A percentile compares a stretch with the other conserved stretches of the same genome.
phyloP scores from a whole-genome alignment of 2,888 invertebrate genomes.

The Prenolepis imparis region DNA sequence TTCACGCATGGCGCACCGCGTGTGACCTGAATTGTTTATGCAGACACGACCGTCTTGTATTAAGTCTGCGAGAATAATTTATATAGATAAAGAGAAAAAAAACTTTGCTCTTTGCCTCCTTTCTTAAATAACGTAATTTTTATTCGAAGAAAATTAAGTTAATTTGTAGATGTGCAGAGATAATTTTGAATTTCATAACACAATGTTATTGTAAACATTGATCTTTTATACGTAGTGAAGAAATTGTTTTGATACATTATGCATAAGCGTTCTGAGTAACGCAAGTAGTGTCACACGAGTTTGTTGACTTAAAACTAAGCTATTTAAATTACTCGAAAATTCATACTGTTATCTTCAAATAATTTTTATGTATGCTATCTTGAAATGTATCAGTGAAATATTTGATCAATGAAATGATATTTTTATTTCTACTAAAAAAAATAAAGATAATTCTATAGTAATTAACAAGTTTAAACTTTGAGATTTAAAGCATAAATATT shows the following conservation, averaged over 20 bases:
- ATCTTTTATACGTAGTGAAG: neutral
- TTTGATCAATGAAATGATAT: neutral
- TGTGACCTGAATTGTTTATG: slow-evolving; percentile 51
- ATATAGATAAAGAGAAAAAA: neutral
- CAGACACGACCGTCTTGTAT: slow-evolving; percentile 8
- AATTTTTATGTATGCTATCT: neutral
- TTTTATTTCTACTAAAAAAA: neutral
- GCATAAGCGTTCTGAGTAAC: neutral
- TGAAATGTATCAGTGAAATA: neutral
- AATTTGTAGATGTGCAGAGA: neutral
- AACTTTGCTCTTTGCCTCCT: neutral
- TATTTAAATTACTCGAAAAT: neutral
- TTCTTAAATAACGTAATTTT: neutral
- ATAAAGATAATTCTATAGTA: neutral
- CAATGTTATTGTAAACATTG: slow-evolving; percentile 32
- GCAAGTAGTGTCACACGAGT: neutral
- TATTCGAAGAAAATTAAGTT: slow-evolving; percentile 12
- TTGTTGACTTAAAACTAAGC: neutral
- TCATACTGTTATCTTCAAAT: neutral
- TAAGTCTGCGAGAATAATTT: slow-evolving; percentile 21
- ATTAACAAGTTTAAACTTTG: neutral
- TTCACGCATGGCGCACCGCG: neutral
- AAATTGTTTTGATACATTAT: slow-evolving; percentile 14
- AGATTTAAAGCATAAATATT: neutral
- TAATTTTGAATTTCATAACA: slow-evolving; percentile 18